Base-by-base conservation (phyloP, 2,888 invertebrate genomes). In the Caenorhabditis angaria region DNA sequence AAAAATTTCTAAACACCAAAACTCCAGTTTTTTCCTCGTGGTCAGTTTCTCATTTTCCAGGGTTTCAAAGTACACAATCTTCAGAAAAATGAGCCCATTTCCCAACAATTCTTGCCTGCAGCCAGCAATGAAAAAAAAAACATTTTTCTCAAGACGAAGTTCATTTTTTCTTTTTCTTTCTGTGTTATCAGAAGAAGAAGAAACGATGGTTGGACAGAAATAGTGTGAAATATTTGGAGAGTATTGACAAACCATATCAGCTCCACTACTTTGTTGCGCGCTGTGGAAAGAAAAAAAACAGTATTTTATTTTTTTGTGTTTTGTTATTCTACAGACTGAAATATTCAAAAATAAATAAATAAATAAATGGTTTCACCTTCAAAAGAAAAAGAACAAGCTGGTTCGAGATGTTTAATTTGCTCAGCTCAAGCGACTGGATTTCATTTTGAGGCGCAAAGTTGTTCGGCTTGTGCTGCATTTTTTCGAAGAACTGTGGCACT, bases 361-460 rank as follows among this genome's bases (percentile, higher is more conserved):
- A n/a, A n/a, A n/a, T n/a, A n/a, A n/a, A n/a, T n/a, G n/a, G n/a
- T n/a, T n/a, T n/a, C n/a, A n/a, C n/a, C n/a, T n/a, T n/a, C n/a
- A 41, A 41, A 41, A 18, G 41, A 41, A 32, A 32, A 32, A 32
- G 32, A n/a, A n/a, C n/a, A n/a, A n/a, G n/a, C n/a, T n/a, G n/a
- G n/a, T n/a, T n/a, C n/a, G n/a, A n/a, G 76, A 55, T 80, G 79
- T 64, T 63, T 73, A 0, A 68, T 80, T 10, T 79, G 79, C 28
- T 29, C 61, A n/a, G 85, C 86, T 0, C 84, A 85, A 70, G 86
- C 86, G 6, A 85, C 86, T 22, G 86, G 86, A 1, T 85, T 80
- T 27, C 86, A 86, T 61, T 86, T 86, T 59, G 83, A 82, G 20
- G 86, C 83, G 1, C 85, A 86, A 66, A 78, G 80, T 2, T 85